phyloP scores from a whole-genome alignment of 1,140 invertebrate species.

The Megalopta genalis region DNA sequence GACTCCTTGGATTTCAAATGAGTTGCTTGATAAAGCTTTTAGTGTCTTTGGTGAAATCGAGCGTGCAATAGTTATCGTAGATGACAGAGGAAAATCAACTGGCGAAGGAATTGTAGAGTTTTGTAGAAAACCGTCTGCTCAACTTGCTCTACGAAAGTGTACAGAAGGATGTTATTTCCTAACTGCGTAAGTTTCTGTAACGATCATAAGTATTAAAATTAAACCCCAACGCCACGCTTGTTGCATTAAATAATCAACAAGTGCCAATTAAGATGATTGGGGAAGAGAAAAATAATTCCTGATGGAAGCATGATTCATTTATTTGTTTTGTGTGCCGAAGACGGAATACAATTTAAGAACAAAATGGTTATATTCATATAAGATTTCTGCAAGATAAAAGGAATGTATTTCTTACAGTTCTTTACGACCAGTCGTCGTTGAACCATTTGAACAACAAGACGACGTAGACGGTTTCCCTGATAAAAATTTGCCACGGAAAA shows the following conservation, averaged over 20 bases:
- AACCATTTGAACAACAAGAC: conserved; percentile 93
- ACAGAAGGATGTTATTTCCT: conserved; percentile 96
- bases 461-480: conserved; percentile 97
- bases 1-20: conserved; percentile 95
- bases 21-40: conserved; percentile 95
- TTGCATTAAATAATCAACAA: conserved; percentile 61
- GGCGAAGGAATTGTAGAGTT: conserved; percentile 99
- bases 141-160: conserved; percentile 93
- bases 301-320: conserved; percentile 73
- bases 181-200: conserved; percentile 85
- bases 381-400: neutral
- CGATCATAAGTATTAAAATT: neutral
- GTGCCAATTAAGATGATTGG: conserved; percentile 70
- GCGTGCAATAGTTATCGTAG: conserved; percentile 95
- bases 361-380: neutral
- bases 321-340: conserved; percentile 69
- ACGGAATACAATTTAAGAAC: conserved; percentile 64
- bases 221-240: conserved; percentile 75
- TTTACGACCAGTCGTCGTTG: conserved; percentile 93
- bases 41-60: conserved; percentile 97
- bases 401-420: conserved; percentile 80
- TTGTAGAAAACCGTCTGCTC: conserved; percentile 93
- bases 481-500: conserved; percentile 92
- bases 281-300: conserved; percentile 70
- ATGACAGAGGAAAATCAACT: conserved; percentile 96